Evolutionary conservation across 2,888 invertebrate species (phyloP).

Genomic region (Limnephilus rhombicus): DNA sequence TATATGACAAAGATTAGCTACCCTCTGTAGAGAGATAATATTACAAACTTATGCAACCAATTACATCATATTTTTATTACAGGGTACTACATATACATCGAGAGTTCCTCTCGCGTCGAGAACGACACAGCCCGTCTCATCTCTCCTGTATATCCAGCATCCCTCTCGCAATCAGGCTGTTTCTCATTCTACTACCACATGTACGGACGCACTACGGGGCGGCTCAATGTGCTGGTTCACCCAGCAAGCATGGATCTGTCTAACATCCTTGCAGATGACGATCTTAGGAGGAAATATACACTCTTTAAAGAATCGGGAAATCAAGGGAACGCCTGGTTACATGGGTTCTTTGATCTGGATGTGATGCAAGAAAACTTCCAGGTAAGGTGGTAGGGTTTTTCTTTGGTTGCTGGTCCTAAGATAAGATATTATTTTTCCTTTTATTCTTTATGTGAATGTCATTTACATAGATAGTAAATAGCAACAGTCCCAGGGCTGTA

Average conservation of each 20-base stretch:
- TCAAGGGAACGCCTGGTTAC: conserved; percentile 84
- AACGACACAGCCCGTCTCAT: conserved; percentile 85
- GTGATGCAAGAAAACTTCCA: conserved; percentile 77
- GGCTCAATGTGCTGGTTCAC: conserved; percentile 77
- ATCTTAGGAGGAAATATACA: conserved; percentile 69
- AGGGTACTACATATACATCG: conserved; percentile 92
- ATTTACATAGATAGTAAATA: too few species aligned
- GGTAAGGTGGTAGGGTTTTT: conserved; percentile 68
- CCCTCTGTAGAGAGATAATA: too few species aligned
- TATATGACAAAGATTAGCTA: too few species aligned
- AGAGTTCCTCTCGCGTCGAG: conserved; percentile 80
- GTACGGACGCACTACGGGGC: conserved; percentile 82
- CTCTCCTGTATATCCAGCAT: conserved; percentile 82
- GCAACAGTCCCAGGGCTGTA: too few species aligned
- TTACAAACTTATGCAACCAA: not conserved
- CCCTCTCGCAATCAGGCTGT: conserved; percentile 76
- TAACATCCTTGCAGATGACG: conserved; percentile 64
- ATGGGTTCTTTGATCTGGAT: conserved; percentile 74
- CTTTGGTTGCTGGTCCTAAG: too few species aligned
- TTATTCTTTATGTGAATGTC: too few species aligned
- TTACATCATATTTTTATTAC: conserved; percentile 67
- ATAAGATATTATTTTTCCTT: too few species aligned
- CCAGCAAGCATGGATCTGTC: conserved; percentile 70
- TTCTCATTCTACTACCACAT: conserved; percentile 89
- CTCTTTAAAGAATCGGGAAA: conserved; percentile 82